These are phyloP conservation scores for Dryadula phaetusa DNA, from an alignment of 2,888 invertebrate species.

Conservation along the genomic window DNA sequence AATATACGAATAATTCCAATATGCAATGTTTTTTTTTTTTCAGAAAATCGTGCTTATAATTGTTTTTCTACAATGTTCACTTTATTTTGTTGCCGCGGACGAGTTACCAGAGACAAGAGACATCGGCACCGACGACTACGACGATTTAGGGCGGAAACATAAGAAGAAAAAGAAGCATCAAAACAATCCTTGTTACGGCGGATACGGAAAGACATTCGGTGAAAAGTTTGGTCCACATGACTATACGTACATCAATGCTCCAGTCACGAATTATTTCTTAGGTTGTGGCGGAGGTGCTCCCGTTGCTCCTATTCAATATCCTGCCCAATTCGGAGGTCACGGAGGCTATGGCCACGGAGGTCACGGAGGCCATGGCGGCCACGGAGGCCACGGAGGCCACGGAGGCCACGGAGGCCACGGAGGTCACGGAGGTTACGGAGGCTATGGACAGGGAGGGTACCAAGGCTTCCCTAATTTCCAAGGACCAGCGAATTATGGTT, in stretches of 20 bases:
- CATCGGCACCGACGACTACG: slow-evolving; percentile 55
- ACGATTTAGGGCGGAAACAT: slow-evolving; percentile 65
- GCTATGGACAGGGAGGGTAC: slow-evolving; percentile 28
- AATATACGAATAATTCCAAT: neutral
- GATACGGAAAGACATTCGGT: slow-evolving; percentile 62
- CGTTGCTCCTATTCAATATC: slow-evolving; percentile 35
- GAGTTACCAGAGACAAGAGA: slow-evolving; percentile 60
- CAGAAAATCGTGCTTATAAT: slow-evolving; percentile 58
- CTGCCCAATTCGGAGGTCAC: slow-evolving; percentile 46
- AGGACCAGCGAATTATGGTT: slow-evolving; percentile 34
- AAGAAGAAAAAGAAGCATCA: slow-evolving; percentile 68
- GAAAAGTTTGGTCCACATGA: slow-evolving; percentile 63
- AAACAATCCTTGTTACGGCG: slow-evolving; percentile 57
- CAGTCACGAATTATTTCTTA: slow-evolving; percentile 74
- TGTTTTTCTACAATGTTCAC: slow-evolving; percentile 56
- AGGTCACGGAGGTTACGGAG: slow-evolving; percentile 47
- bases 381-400: slow-evolving; percentile 48
- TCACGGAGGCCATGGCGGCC: slow-evolving; percentile 46
- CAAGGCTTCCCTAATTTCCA: slow-evolving; percentile 21
- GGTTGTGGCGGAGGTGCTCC: slow-evolving; percentile 62
- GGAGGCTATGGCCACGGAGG: slow-evolving; percentile 39
- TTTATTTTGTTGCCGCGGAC: slow-evolving; percentile 51
- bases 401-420: slow-evolving; percentile 49
- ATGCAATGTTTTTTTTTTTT: slow-evolving; percentile 40
- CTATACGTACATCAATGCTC: slow-evolving; percentile 72